Base-by-base conservation (phyloP, 2,797 vertebrate species). In the Gila robusta region DNA sequence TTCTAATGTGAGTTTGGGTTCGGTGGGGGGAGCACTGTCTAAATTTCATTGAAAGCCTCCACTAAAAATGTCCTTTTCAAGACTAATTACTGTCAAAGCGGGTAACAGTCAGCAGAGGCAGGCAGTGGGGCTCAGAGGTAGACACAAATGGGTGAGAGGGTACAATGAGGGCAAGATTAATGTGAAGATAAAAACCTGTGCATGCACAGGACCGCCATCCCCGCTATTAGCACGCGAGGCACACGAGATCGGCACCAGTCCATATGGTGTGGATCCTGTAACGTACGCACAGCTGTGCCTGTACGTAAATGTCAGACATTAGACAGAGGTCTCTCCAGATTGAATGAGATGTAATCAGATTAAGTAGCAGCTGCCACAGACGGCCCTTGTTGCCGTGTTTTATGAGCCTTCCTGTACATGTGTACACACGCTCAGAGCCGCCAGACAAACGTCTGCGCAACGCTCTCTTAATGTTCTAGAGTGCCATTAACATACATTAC, bases 31-130 rank as follows among this genome's bases (percentile, higher is more conserved):
- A 52, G 21, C 8, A 4, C 62, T 78, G 47, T 69, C 88, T 93
- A 95, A 94, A 95, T 93, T 92, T 90, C 90, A 93, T 95, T 94
- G 91, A 94, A 95, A 94, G 93, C 93, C 92, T 95, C 94, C 92
- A 88, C 93, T 93, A 92, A 92, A 95, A 95, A 94, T 93, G 94
- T 96, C 93, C 94, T 95, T 96, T 96, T 96, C 94, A 95, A 93
- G 93, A 95, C 93, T 95, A 96, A 96, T 97, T 96, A 96, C 91
- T 92, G 92, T 96, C 94, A 91, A 91, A 91, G 89, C 80, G 87
- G 91, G 86, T 81, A 88, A 89, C 91, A 2, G 7, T 72, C 69
- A 71, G 37, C 82, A 79, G 87, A 91, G 87, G 87, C 35, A 5
- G 82, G 62, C 87, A 89, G 84, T 35, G 64, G 91, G 90, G 87